Conservation (phyloP, 2,113 vertebrate genomes). For the Poicephalus gulielmi region DNA sequence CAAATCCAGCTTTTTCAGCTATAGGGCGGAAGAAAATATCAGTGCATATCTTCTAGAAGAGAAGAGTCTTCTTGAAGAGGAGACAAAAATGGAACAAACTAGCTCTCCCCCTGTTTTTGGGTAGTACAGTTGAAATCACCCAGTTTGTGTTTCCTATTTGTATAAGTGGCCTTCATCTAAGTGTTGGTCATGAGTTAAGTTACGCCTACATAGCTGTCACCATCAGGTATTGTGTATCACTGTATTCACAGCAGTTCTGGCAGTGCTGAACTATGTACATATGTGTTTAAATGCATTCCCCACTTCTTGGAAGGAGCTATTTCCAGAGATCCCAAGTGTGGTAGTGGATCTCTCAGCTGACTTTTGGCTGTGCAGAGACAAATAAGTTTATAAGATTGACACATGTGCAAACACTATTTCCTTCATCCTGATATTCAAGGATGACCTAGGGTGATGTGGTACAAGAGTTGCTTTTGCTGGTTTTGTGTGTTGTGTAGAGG, state of each 20-base stretch:
- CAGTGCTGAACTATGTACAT: not conserved
- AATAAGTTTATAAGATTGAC: not conserved
- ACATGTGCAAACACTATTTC: not conserved
- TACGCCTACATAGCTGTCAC: not conserved
- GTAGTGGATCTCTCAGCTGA: not conserved
- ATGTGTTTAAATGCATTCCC: not conserved
- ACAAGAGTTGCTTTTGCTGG: not conserved
- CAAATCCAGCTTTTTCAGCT: not conserved
- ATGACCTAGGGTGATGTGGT: not conserved
- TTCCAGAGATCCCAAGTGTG: not conserved
- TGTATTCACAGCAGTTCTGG: not conserved
- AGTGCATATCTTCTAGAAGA: not conserved
- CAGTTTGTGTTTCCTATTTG: not conserved
- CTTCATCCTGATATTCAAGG: not conserved
- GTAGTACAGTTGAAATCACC: not conserved
- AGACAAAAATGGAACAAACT: not conserved
- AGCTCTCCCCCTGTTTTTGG: not conserved
- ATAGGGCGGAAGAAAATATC: not conserved
- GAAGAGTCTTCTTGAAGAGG: not conserved
- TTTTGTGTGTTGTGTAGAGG: not conserved
- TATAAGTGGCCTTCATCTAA: not conserved
- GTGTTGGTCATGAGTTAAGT: slow-evolving; percentile 10
- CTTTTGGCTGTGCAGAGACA: not conserved
- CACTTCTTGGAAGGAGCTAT: not conserved
- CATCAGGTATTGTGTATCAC: not conserved